phyloP scores from a whole-genome alignment of 2,113 vertebrate genomes.

The Coregonus clupeaformis region DNA sequence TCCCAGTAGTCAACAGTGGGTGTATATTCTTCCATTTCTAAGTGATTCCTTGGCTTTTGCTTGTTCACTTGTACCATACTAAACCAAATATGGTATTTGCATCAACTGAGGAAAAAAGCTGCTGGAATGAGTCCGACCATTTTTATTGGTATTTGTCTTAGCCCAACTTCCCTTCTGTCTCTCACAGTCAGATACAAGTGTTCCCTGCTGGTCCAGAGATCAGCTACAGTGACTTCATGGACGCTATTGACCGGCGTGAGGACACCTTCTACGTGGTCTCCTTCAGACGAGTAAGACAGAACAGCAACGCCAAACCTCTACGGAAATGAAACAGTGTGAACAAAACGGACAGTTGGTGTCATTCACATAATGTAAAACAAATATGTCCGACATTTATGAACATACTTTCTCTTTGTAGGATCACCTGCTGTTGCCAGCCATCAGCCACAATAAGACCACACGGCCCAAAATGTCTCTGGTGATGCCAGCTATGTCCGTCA shows the following conservation, averaged over 20 bases:
- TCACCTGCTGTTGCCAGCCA: slow-evolving; percentile 86
- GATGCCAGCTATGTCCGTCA: slow-evolving; percentile 91
- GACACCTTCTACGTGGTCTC: slow-evolving; percentile 93
- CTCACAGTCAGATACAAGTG: slow-evolving; percentile 82
- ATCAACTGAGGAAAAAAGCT: not conserved
- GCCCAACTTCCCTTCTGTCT: not conserved
- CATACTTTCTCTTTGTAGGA: slow-evolving; percentile 70
- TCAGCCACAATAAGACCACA: slow-evolving; percentile 91
- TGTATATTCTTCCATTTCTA: too few species aligned
- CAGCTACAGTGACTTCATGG: slow-evolving; percentile 85
- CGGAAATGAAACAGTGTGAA: not conserved
- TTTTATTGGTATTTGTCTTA: not conserved
- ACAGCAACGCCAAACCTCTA: not conserved
- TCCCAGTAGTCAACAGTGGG: slow-evolving; percentile 7
- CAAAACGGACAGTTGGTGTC: not conserved
- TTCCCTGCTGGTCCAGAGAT: slow-evolving; percentile 81
- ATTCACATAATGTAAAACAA: not conserved
- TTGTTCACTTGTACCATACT: too few species aligned
- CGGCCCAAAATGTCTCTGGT: slow-evolving; percentile 91
- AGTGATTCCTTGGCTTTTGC: too few species aligned
- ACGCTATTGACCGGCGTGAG: slow-evolving; percentile 86
- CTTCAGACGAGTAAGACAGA: slow-evolving; percentile 81
- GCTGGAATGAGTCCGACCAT: not conserved
- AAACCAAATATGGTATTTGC: not conserved
- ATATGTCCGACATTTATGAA: not conserved